Percentiles rank a stretch among this genome's conserved stretches.
Conservation (phyloP, 2,113 vertebrate species). For the Petaurus breviceps region DNA sequence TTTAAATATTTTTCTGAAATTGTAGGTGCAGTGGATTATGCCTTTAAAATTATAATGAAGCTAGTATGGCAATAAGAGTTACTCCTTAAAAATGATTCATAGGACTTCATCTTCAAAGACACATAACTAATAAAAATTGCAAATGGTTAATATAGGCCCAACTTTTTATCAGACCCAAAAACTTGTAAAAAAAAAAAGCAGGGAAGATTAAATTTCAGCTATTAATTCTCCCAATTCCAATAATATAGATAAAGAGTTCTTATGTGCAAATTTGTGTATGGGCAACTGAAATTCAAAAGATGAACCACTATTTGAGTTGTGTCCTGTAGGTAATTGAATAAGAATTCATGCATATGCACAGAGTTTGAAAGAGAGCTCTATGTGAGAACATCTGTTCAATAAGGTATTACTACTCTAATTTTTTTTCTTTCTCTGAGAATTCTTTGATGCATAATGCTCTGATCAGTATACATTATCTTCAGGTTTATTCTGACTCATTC, state of each 20-base stretch:
- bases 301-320: neutral
- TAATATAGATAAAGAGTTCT: neutral
- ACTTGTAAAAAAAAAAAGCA: neutral
- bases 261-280: neutral
- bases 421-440: neutral
- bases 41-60: neutral
- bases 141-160: neutral
- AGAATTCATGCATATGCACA: neutral
- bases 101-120: neutral
- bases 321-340: neutral
- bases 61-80: neutral
- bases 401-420: neutral
- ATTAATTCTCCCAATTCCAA: neutral
- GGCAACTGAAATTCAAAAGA: neutral
- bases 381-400: neutral
- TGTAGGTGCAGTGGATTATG: neutral
- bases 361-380: neutral
- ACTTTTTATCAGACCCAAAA: neutral
- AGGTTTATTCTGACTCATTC: neutral
- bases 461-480: neutral
- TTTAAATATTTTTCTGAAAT: neutral
- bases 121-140: neutral
- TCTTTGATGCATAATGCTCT: neutral
- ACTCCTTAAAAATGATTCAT: neutral
- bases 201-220: neutral